Evolutionary conservation across 2,888 invertebrate genomes (phyloP).

Genomic region (Mimachlamys varia): DNA sequence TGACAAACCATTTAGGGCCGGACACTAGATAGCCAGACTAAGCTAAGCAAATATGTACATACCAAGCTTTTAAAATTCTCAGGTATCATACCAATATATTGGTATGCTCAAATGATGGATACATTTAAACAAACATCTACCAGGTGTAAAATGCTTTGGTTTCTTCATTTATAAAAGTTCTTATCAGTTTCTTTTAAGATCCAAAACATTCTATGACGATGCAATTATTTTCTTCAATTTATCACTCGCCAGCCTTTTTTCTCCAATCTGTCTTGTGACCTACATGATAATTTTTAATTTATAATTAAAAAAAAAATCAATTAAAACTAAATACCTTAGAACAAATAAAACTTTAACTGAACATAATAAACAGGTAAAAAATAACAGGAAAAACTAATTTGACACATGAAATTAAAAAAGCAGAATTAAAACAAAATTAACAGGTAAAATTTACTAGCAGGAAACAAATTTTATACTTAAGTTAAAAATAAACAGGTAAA

Average conservation of each 20-base stretch:
- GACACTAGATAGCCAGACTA: background rate
- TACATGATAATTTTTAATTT: background rate
- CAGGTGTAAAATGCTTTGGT: background rate
- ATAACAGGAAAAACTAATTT: background rate
- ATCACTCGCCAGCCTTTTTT: background rate
- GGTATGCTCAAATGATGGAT: constrained; percentile 5
- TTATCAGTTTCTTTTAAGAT: constrained; percentile 24
- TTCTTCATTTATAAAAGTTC: background rate
- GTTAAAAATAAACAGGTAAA: background rate
- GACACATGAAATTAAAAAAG: too few species aligned
- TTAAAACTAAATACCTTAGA: background rate
- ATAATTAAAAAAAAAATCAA: background rate
- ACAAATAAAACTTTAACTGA: background rate
- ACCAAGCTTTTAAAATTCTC: constrained; percentile 5
- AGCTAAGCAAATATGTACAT: constrained; percentile 31
- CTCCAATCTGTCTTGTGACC: background rate
- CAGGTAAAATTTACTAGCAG: too few species aligned
- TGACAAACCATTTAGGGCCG: constrained; percentile 13
- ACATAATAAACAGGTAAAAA: background rate
- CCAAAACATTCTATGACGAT: background rate
- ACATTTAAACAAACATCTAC: constrained; percentile 3
- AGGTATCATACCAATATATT: constrained; percentile 6
- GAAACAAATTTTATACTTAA: background rate
- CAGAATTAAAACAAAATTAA: background rate
- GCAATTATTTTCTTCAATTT: background rate